These are phyloP conservation scores for Cecidostiba fungosa DNA, from an alignment of 2,888 invertebrate species.

Conservation along the genomic window DNA sequence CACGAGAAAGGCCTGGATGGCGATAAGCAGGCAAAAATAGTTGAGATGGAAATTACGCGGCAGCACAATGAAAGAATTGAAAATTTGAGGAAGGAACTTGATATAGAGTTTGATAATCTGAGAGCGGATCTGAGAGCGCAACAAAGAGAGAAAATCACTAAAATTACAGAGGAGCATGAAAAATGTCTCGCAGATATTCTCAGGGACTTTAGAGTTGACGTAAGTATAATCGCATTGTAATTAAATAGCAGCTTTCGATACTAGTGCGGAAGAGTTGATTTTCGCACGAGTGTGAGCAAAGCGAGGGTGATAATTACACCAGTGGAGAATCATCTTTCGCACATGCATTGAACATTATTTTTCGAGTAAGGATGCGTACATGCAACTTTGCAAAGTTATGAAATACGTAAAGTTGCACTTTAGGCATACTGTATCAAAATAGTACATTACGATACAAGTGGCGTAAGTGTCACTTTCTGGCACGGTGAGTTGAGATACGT, in stretches of 20 bases:
- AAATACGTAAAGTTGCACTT: no score
- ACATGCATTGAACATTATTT: no score
- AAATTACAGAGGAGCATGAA: conserved; percentile 79
- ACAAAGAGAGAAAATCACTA: conserved; percentile 75
- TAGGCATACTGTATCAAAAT: no score
- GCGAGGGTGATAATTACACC: no score
- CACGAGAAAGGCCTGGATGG: conserved; percentile 79
- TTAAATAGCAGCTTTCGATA: not conserved
- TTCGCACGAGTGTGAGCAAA: not conserved
- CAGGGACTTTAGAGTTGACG: conserved; percentile 85
- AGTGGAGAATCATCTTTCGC: no score
- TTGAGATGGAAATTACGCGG: conserved; percentile 74
- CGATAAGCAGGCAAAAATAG: conserved; percentile 72
- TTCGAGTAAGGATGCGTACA: no score
- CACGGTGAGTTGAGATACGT: no score
- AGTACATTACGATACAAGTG: no score
- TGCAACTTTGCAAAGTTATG: no score
- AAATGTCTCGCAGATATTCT: conserved; percentile 76
- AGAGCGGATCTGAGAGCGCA: conserved; percentile 72
- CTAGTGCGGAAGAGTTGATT: not conserved
- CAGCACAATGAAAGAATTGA: conserved; percentile 83
- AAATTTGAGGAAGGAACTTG: conserved; percentile 82
- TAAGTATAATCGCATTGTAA: conserved; percentile 72
- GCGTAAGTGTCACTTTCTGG: no score
- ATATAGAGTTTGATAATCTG: conserved; percentile 77